Evolutionary conservation across 1,140 invertebrate genomes (phyloP), one percentile per base, ranked within the genome.

Genomic region (Globodera ellingtonae): DNA sequence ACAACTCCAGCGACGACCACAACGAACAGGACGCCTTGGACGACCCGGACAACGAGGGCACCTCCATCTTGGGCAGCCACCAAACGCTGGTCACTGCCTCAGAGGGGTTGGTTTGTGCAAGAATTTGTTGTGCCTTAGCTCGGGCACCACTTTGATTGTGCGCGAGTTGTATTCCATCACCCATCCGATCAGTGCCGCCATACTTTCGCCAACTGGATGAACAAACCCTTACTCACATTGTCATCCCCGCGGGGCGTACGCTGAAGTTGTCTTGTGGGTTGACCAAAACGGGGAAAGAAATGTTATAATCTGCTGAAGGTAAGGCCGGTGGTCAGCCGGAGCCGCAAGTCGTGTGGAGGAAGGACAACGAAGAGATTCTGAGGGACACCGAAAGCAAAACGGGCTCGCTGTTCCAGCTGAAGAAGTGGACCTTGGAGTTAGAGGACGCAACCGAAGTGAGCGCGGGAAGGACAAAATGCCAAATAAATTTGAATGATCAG

Each of bases 381-480:
- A 66, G 71, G 44, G 74, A 83, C 13, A 85, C 79, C 13, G 74
- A 85, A 15, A 74, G 87, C 46, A 67, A 74, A 6, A 88, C 81
- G 10, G 87, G 87, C 18, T 79, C 82, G 21, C 66, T 84, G 15
- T 88, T 82, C 79, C 80, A 86, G 50, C 50, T 88, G 21, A 77
- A 83, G n/a, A 85, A 85, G 75, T 86, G 82, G 80, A 78, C 82
- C n/a, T 75, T 89, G 46, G 87, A 89, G 77, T 69, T 89, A 75
- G 88, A 89, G 70, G 87, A 89, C 69, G 89, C 86, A 4, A 73
- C 83, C 46, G 87, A 86, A 79, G 74, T 72, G 6, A 87, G 85
- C 71, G 81, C 79, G 50, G 76, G 75, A 70, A 62, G 71, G 35
- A 46, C 18, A 67, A 50, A 44, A 35, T 18, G 10, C 7, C 18